A percentile compares a stretch with the other conserved stretches of the same genome.
Evolutionary conservation across 2,888 invertebrate species (phyloP).

Genomic region (Bursaphelenchus okinawaensis): DNA sequence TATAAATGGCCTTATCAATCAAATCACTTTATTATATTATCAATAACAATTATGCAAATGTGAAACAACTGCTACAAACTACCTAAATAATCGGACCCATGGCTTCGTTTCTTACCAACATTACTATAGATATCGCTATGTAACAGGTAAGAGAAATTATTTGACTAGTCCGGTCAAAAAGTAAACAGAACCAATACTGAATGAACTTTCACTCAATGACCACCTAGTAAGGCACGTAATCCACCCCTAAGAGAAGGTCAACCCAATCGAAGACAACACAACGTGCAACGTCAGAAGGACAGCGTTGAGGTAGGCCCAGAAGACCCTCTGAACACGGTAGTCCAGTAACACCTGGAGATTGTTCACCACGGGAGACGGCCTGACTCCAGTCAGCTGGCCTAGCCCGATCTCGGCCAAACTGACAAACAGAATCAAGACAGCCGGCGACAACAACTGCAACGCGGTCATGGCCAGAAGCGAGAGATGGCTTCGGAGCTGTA

Average conservation of each 20-base stretch:
- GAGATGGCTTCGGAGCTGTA: conserved; percentile 10
- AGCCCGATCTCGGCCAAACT: conserved; percentile 5
- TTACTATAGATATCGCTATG: too few species aligned
- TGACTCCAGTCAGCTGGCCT: background rate
- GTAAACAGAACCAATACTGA: too few species aligned
- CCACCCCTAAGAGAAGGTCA: background rate
- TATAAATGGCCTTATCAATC: too few species aligned
- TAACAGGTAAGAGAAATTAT: too few species aligned
- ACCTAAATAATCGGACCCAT: too few species aligned
- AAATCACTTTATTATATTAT: too few species aligned
- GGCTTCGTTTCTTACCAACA: too few species aligned
- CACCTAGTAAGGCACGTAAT: too few species aligned
- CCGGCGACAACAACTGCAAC: background rate
- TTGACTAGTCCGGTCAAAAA: too few species aligned
- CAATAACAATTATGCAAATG: too few species aligned
- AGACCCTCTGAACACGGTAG: background rate
- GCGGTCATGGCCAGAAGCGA: conserved; percentile 8
- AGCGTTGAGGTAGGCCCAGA: background rate
- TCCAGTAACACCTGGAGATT: background rate
- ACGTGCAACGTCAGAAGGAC: background rate
- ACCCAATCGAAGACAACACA: background rate
- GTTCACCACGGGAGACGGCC: background rate
- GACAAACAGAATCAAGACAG: background rate
- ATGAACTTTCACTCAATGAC: too few species aligned
- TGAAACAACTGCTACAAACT: too few species aligned